Percentiles rank a stretch among this genome's conserved stretches.
phyloP scores from a whole-genome alignment of 2,113 vertebrate species.

The Saimiri boliviensis region DNA sequence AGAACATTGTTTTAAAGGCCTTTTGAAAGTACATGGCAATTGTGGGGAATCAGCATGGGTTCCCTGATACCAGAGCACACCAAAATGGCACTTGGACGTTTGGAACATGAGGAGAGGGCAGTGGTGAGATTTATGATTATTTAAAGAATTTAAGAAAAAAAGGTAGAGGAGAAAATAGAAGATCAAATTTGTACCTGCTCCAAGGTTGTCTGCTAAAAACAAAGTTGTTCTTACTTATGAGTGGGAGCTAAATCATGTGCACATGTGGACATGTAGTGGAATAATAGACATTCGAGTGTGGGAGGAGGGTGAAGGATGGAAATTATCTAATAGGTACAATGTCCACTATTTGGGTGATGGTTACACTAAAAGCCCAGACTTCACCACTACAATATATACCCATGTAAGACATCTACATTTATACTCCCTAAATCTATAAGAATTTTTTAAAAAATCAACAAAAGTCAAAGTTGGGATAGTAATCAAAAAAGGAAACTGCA shows the following conservation, averaged over 20 bases:
- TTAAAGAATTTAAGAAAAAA: neutral
- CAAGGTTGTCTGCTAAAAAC: neutral
- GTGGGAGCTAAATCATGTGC: neutral
- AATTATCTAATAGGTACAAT: neutral
- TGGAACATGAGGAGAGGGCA: neutral
- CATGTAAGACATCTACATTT: neutral
- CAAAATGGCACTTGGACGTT: neutral
- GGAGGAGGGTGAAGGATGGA: neutral
- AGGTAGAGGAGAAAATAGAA: neutral
- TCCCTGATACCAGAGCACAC: neutral
- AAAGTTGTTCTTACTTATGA: neutral
- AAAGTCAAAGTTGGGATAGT: neutral
- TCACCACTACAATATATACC: neutral
- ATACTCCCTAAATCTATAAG: neutral
- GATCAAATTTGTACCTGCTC: neutral
- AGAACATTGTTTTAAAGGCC: neutral
- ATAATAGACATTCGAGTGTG: neutral
- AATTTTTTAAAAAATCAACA: neutral
- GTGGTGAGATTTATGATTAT: neutral
- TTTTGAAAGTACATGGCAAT: neutral
- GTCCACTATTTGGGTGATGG: neutral
- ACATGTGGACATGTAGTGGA: neutral
- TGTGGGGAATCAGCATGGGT: neutral
- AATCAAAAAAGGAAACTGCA: neutral
- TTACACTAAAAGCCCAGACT: neutral